Base-by-base conservation (phyloP, 2,888 invertebrate genomes). In the Callosobruchus maculatus region DNA sequence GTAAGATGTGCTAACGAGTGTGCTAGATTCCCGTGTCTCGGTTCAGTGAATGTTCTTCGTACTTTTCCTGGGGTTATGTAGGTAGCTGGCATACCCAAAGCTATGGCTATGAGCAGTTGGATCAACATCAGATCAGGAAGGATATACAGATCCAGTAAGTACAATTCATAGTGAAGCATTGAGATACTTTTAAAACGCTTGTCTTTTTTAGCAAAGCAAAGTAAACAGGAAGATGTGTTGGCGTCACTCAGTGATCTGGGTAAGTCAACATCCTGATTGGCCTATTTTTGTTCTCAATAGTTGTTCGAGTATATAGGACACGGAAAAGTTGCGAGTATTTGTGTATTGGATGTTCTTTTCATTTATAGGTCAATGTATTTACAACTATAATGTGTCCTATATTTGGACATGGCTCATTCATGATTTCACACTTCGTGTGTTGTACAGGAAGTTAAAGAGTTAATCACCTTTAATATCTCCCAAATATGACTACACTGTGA, bases 171-270 rank as follows among this genome's bases (percentile, higher is more conserved):
- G 7, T 1, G 1, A 49, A 7, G 5, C 1, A 7, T 49, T 49
- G 1, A 49, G 13, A 49, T 49, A 1, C 4, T 7, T 49, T 18
- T 49, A 49, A 49, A 49, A 49, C 49, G 1, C 18, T 7, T 13
- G 49, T 49, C 49, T 13, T 75, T 88, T 88, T 77, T 85, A 90
- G 90, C 88, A 84, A 89, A 88, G 72, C 82, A 81, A 74, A 83
- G 81, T 70, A 81, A 76, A 78, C 83, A 82, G 83, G 89, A 88
- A 83, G 92, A 93, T 86, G 77, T 80, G 71, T 77, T 80, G 72
- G 77, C 75, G 72, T 77, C 77, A 73, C 79, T 79, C 70, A 74
- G 78, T 73, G 80, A 79, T 73, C 76, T 79, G 77, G 81, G 82
- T 82, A 78, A 77, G 79, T 77, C 70, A 70, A 75, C 70, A 78